Evolutionary conservation across 2,888 invertebrate genomes (phyloP), one percentile per base, ranked within the genome.

Genomic region (Diadegma fenestrale): DNA sequence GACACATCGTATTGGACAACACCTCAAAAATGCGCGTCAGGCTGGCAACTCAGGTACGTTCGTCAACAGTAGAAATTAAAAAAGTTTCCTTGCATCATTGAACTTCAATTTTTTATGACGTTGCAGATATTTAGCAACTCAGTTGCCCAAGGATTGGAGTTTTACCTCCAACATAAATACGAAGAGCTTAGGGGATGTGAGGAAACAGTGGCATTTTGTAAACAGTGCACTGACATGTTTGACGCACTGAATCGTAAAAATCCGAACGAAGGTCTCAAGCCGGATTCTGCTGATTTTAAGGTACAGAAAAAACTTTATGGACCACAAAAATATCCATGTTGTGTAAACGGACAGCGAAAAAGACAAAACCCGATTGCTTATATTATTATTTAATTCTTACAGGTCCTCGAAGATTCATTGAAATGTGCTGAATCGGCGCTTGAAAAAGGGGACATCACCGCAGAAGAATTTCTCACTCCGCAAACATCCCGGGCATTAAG

Each of bases 11-110:
- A 33, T 54, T 80, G 43, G 80, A 78, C 51, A 84, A 73, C 33
- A 76, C 75, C 12, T 82, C 82, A n/a, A 82, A 82, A 77, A 82
- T 82, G 82, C 69, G 82, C 10, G 71, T 77, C 17, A 30, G 63
- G 48, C 75, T 84, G 14, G 84, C 80, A 17, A 77, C 80, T 64
- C 75, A 76, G 73, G 71, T 76, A 54, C 64, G 51, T 48, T 66
- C n/a, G 43, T 37, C 19, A 48, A 61, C 58, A 30, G 8, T n/a
- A 22, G 12, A 45, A 37, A 54, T 19, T 69, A 4, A 37, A 26
- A 19, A 63, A 51, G 37, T 79, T 79, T 68, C 4, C 33, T 1
- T 33, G 7, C 2, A 66, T 66, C 12, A 41, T 22, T 51, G 30
- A 66, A 14, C 33, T 30, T 61, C 7, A 30, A 61, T 61, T 26